Evolutionary conservation across 2,888 invertebrate species (phyloP), one percentile per base, ranked within the genome.

Genomic region (Stramonita haemastoma): DNA sequence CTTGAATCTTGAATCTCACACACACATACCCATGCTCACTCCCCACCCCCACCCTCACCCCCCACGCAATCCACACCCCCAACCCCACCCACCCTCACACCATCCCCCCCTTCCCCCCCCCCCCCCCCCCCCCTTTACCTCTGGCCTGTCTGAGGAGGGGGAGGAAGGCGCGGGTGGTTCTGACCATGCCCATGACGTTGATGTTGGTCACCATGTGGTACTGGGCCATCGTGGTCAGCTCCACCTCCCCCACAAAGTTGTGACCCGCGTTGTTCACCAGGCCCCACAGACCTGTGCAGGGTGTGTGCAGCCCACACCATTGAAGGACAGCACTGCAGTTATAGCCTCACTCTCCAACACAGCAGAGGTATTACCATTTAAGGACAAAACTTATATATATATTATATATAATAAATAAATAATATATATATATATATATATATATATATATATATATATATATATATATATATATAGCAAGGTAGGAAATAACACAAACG

Each of bases 191-290:
- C 90, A 98, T 95, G 26, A 98, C 96, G 96, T 99, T 99, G 17
- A 98, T 97, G 36, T 96, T 97, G 86, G 98, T 96, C 92, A 98
- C 97, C 94, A 97, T 97, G 95, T 97, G 97, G 95, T 98, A 97
- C 93, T 98, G 98, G 83, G 97, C 97, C 95, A 98, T 97, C 0
- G 98, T 97, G 95, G 97, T 97, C 98, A 99, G 98, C 95, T 99
- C 99, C 94, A 98, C 98, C 95, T 98, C 98, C 0, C 98, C 99
- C 94, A 98, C 97, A 56, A 97, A 97, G 97, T 98, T 98, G 0
- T 98, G 97, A 0, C 98, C 99, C 0, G 98, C 98, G 95, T 99
- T 98, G 96, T 99, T 98, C 79, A 98, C 97, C 90, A 99, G 97
- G 86, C 98, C 98, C 98, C 98, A 98, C 79, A 98, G 96, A 92